phyloP scores from a whole-genome alignment of 2,888 invertebrate genomes.

The Meteorus colon region DNA sequence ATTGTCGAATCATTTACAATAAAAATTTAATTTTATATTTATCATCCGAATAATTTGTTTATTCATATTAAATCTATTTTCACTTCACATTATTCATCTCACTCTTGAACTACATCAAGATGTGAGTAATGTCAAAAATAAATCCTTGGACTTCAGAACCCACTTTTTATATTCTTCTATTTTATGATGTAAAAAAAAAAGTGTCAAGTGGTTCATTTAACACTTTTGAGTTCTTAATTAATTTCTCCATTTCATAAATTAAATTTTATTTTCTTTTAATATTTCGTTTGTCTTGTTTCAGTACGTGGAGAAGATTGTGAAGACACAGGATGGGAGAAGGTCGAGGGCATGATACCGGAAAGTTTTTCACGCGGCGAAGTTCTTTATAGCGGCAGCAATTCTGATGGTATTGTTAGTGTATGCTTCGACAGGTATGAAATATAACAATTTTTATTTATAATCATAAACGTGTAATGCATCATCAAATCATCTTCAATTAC shows the following conservation, averaged over 20 bases:
- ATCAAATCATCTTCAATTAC: not conserved
- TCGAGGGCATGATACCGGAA: slow-evolving; percentile 65
- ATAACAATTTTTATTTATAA: not conserved
- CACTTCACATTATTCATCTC: too few species aligned
- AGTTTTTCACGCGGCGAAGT: slow-evolving; percentile 49
- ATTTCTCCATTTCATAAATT: not conserved
- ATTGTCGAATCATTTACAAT: too few species aligned
- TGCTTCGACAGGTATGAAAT: slow-evolving; percentile 64
- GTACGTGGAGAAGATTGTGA: slow-evolving; percentile 55
- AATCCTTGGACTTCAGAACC: too few species aligned
- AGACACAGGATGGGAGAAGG: slow-evolving; percentile 65
- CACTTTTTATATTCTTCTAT: too few species aligned
- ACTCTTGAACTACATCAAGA: not conserved
- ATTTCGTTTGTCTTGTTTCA: slow-evolving; percentile 40
- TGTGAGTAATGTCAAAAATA: too few species aligned
- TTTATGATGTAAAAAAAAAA: too few species aligned
- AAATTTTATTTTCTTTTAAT: not conserved
- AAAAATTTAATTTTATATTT: too few species aligned
- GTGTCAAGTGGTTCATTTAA: too few species aligned
- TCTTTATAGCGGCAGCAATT: slow-evolving; percentile 60
- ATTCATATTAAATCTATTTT: too few species aligned
- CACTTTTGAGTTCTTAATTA: slow-evolving; percentile 10
- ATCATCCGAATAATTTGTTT: too few species aligned
- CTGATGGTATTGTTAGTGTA: slow-evolving; percentile 63
- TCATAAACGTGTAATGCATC: not conserved